Evolutionary conservation across 2,797 vertebrate genomes (phyloP).

Genomic region (Iguana delicatissima): DNA sequence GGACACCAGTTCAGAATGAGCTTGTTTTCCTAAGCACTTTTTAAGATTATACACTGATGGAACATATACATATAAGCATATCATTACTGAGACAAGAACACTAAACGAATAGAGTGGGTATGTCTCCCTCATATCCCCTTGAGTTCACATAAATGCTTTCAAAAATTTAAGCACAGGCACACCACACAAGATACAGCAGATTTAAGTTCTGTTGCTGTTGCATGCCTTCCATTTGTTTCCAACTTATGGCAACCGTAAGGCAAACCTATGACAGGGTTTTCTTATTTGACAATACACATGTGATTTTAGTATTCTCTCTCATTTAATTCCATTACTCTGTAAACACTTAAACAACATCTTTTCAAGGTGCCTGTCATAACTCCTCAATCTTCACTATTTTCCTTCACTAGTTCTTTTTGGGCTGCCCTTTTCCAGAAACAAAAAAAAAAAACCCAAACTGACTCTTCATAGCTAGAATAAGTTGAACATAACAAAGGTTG

Average conservation of each 20-base stretch:
- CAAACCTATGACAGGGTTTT: no score
- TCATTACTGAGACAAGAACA: not conserved
- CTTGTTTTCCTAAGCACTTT: not conserved
- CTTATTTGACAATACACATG: no score
- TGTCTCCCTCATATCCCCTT: not conserved
- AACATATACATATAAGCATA: not conserved
- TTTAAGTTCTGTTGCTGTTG: no score
- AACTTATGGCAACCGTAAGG: no score
- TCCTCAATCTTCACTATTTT: not conserved
- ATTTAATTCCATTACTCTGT: not conserved
- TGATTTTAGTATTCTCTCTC: no score
- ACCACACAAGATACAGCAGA: not conserved
- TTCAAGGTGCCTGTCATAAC: not conserved
- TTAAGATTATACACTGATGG: not conserved
- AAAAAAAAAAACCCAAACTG: not conserved
- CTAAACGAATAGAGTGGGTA: no score
- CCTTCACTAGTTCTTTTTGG: not conserved
- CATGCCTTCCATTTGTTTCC: no score
- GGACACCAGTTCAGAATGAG: not conserved
- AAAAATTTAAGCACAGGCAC: not conserved
- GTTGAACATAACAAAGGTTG: not conserved
- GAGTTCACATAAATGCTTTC: not conserved
- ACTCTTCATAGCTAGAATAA: not conserved
- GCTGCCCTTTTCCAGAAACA: not conserved
- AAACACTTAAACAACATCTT: not conserved